Conservation (phyloP, 2,888 invertebrate species). For the Oxytorus armatus region DNA sequence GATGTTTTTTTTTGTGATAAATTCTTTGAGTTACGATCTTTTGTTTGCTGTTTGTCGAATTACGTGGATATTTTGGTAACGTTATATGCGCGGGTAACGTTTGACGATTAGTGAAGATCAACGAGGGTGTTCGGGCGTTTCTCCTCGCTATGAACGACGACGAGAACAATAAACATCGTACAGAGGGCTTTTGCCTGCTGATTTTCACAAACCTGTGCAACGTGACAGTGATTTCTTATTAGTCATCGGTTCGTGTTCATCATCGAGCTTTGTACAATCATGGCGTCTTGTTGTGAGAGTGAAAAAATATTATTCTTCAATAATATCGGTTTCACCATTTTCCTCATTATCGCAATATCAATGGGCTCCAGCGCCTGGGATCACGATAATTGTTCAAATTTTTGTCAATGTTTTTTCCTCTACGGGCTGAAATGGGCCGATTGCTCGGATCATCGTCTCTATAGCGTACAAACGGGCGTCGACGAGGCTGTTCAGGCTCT, state of each 20-base stretch:
- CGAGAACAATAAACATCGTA: no score
- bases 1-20: no score
- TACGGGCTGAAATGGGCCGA: constrained; percentile 76
- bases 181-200: no score
- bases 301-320: background rate
- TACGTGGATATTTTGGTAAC: no score
- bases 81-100: no score
- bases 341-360: background rate
- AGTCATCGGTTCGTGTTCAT: no score
- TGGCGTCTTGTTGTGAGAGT: background rate
- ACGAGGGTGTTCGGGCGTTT: background rate
- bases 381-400: constrained; percentile 72
- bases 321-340: background rate
- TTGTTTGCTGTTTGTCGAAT: no score
- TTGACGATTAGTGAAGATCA: constrained; percentile 12
- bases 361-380: constrained; percentile 23
- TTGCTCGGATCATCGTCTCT: constrained; percentile 77
- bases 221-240: no score
- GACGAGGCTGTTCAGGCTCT: constrained; percentile 77
- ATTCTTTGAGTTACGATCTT: no score
- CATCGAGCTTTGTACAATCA: no score
- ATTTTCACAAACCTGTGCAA: background rate
- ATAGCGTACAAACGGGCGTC: constrained; percentile 78
- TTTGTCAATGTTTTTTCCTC: constrained; percentile 79
- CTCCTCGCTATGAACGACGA: background rate